Percentiles rank a stretch among this genome's conserved stretches.
Evolutionary conservation across 2,888 invertebrate genomes (phyloP).

Genomic region (Ormyrus nitidulus): DNA sequence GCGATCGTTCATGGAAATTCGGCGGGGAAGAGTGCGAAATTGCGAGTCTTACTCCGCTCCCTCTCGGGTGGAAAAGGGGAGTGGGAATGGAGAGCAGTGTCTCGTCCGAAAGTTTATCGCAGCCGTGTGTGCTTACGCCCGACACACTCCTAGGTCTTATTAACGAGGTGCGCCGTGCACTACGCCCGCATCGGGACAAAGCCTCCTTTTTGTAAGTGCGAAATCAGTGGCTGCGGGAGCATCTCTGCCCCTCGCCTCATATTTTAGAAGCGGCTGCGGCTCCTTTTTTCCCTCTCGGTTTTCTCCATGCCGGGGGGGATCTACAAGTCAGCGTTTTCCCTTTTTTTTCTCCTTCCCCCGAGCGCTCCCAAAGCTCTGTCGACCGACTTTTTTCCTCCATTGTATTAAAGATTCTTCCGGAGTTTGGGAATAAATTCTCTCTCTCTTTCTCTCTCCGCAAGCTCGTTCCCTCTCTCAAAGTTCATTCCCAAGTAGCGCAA

Average conservation of each 20-base stretch:
- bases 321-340: conserved; percentile 40
- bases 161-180: neutral
- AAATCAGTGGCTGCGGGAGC: conserved; percentile 37
- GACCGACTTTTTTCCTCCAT: neutral
- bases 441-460: neutral
- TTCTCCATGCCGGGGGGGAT: neutral
- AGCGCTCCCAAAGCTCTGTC: neutral
- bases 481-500: conserved; percentile 31
- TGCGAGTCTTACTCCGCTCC: neutral
- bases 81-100: neutral
- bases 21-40: conserved; percentile 1
- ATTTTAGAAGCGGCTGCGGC: conserved; percentile 18
- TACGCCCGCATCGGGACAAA: neutral
- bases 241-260: conserved; percentile 13
- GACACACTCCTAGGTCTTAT: neutral
- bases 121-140: neutral
- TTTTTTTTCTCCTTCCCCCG: neutral
- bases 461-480: conserved; percentile 21
- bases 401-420: conserved; percentile 39
- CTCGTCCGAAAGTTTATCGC: neutral
- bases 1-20: neutral
- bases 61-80: neutral
- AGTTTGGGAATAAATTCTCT: conserved; percentile 44
- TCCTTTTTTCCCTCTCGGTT: neutral
- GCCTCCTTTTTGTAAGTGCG: conserved; percentile 13